These are phyloP conservation scores for Plagodis pulveraria DNA, from an alignment of 2,888 invertebrate species.

Conservation along the genomic window DNA sequence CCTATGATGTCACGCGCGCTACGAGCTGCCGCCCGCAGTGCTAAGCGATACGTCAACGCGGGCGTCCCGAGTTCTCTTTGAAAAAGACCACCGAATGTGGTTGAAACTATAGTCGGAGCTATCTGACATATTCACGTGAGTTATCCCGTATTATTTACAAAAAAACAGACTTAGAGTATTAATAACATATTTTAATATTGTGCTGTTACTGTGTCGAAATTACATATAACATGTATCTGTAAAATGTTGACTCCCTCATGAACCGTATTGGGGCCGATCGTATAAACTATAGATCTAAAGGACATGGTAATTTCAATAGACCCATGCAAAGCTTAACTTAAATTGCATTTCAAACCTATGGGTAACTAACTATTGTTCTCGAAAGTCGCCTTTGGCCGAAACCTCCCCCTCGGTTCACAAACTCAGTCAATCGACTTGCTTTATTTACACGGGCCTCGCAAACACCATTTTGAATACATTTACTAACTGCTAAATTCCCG, in stretches of 20 bases:
- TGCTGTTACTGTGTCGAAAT: too few relatives aligned
- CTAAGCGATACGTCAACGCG: too few relatives aligned
- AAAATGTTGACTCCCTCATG: too few relatives aligned
- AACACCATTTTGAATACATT: conserved; percentile 65
- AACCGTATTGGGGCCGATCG: not conserved
- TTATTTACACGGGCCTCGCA: conserved; percentile 64
- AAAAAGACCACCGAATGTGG: too few relatives aligned
- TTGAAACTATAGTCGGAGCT: too few relatives aligned
- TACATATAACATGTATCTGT: not conserved
- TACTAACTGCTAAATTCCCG: conserved; percentile 57
- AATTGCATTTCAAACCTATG: conserved; percentile 16
- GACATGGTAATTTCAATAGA: conserved; percentile 14
- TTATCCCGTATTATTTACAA: too few relatives aligned
- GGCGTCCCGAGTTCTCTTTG: too few relatives aligned
- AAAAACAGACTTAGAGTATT: too few relatives aligned
- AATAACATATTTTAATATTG: too few relatives aligned
- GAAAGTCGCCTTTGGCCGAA: conserved; percentile 8
- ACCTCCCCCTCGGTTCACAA: conserved; percentile 13
- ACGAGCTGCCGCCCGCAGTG: too few relatives aligned
- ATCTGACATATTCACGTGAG: too few relatives aligned
- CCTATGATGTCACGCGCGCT: too few relatives aligned
- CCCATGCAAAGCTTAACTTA: conserved; percentile 12
- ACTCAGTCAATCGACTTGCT: conserved; percentile 42
- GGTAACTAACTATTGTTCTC: conserved; percentile 46
- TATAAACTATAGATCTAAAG: conserved; percentile 12